Evolutionary conservation across 2,888 invertebrate species (phyloP).

Genomic region (Diplolepis rosae): DNA sequence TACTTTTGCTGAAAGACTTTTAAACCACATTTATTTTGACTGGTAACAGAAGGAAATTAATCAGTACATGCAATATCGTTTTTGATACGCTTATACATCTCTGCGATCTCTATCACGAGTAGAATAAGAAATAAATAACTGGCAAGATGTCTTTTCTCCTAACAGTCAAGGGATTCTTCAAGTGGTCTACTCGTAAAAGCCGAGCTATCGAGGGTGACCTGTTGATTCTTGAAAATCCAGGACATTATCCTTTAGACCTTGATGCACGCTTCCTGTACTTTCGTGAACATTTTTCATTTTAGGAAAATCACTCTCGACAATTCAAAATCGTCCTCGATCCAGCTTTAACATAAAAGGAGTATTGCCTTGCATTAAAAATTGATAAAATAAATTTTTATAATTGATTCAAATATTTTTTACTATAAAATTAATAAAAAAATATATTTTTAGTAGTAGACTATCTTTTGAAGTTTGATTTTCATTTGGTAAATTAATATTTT

Average conservation of each 20-base stretch:
- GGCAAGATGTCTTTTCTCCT: background rate
- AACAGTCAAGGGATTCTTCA: background rate
- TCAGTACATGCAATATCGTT: conserved; percentile 56
- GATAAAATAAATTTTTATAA: too few relatives aligned
- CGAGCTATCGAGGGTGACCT: conserved; percentile 46
- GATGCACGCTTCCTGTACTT: conserved; percentile 31
- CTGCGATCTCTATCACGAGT: background rate
- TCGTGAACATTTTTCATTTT: background rate
- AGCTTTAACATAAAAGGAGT: too few relatives aligned
- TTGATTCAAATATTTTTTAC: too few relatives aligned
- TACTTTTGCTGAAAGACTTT: background rate
- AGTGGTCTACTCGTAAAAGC: conserved; percentile 10
- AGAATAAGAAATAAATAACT: background rate
- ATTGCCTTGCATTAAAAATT: too few relatives aligned
- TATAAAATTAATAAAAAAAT: too few relatives aligned
- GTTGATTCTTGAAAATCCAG: conserved; percentile 56
- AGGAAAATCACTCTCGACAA: background rate
- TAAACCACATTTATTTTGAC: conserved; percentile 12
- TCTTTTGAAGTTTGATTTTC: too few relatives aligned
- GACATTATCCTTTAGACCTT: conserved; percentile 48
- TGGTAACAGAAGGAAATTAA: conserved; percentile 49
- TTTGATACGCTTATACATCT: conserved; percentile 57
- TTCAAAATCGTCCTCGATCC: background rate
- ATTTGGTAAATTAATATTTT: too few relatives aligned
- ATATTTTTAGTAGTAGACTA: too few relatives aligned